Evolutionary conservation across 2,797 vertebrate genomes (phyloP).

Genomic region (Clarias pachynema): DNA sequence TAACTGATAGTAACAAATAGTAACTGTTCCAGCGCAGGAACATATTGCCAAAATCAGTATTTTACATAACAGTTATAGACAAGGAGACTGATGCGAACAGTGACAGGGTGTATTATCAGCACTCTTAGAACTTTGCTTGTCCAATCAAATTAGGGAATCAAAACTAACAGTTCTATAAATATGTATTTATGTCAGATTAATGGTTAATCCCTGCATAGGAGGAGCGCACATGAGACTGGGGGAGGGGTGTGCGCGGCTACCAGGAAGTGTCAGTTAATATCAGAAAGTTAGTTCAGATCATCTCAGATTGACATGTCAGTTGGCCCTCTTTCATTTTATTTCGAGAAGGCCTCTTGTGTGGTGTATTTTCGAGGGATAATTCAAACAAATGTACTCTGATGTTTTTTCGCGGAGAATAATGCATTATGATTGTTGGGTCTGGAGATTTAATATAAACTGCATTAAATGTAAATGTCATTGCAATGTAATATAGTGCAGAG

Average conservation of each 20-base stretch:
- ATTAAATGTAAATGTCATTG: neutral
- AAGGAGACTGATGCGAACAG: neutral
- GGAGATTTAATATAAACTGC: neutral
- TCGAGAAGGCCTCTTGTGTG: neutral
- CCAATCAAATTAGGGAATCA: neutral
- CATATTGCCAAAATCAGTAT: neutral
- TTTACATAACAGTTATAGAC: neutral
- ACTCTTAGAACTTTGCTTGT: neutral
- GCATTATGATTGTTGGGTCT: neutral
- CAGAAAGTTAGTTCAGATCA: neutral
- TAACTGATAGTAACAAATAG: neutral
- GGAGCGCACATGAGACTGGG: neutral
- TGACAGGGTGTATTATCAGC: neutral
- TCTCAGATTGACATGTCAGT: neutral
- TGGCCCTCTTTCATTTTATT: neutral
- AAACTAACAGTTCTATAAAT: neutral
- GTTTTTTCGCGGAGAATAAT: neutral
- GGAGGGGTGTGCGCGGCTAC: neutral
- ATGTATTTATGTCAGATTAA: neutral
- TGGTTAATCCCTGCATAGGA: neutral
- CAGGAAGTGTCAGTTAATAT: constrained; percentile 11
- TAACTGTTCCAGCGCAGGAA: neutral
- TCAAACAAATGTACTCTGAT: neutral
- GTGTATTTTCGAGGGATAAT: neutral
- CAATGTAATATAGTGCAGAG: neutral